Evolutionary conservation across 2,113 vertebrate species (phyloP).

Genomic region (Microtus pennsylvanicus): DNA sequence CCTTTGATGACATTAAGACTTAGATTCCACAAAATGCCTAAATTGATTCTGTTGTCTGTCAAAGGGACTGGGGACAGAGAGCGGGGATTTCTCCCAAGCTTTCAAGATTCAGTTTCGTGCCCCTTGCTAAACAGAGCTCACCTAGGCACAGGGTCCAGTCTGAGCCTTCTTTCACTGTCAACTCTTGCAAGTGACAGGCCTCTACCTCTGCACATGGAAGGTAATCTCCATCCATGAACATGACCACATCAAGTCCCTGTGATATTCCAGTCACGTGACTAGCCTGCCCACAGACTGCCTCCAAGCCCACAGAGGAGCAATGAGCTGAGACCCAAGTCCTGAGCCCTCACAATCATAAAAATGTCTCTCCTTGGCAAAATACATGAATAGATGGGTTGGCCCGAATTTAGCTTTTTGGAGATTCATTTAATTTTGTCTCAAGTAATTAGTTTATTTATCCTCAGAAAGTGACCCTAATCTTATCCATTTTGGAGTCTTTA

Average conservation of each 20-base stretch:
- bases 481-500: constrained; percentile 44
- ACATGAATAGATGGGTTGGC: not conserved
- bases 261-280: not conserved
- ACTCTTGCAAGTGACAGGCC: not conserved
- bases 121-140: not conserved
- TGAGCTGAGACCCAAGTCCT: not conserved
- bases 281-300: not conserved
- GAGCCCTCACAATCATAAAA: not conserved
- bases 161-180: not conserved
- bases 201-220: not conserved
- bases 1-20: not conserved
- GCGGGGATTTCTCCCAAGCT: not conserved
- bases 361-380: constrained; percentile 9
- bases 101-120: not conserved
- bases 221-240: not conserved
- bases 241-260: not conserved
- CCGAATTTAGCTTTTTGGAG: not conserved
- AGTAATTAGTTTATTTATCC: constrained; percentile 70
- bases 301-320: not conserved
- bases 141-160: not conserved
- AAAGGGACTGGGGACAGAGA: not conserved
- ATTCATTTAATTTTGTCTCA: constrained; percentile 57
- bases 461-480: constrained; percentile 51
- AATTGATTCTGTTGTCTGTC: not conserved
- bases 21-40: not conserved